These are phyloP conservation scores for Diorhabda elongata DNA, from an alignment of 1,140 invertebrate genomes.

Conservation along the genomic window DNA sequence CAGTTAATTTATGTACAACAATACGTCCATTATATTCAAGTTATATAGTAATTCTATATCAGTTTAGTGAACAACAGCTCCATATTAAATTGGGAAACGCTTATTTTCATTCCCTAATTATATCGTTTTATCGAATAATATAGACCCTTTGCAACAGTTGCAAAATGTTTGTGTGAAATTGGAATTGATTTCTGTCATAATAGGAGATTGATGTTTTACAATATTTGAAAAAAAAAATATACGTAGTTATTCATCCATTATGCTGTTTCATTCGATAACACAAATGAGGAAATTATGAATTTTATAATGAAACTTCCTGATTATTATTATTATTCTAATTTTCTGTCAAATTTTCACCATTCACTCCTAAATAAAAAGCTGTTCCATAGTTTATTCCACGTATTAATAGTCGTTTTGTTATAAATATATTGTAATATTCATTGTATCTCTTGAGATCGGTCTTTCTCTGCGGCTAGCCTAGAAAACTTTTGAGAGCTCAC, in stretches of 20 bases:
- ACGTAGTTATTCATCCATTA: not conserved
- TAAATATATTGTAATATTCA: too few species aligned
- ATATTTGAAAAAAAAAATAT: not conserved
- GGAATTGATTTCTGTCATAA: not conserved
- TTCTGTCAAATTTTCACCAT: too few species aligned
- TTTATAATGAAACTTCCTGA: too few species aligned
- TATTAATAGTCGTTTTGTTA: too few species aligned
- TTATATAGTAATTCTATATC: not conserved
- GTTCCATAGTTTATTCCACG: too few species aligned
- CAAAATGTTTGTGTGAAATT: not conserved
- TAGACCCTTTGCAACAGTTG: not conserved
- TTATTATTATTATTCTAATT: too few species aligned
- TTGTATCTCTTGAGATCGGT: too few species aligned
- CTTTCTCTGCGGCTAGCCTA: too few species aligned
- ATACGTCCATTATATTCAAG: conserved; percentile 3
- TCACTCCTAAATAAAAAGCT: too few species aligned
- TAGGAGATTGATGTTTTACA: not conserved
- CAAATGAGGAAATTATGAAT: too few species aligned
- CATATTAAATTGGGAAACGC: not conserved
- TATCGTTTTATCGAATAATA: not conserved
- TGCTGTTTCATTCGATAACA: too few species aligned
- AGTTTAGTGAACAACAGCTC: not conserved
- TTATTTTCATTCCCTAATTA: not conserved
- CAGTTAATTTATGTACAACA: not conserved
- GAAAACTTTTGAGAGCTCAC: too few species aligned